Evolutionary conservation across 2,888 invertebrate genomes (phyloP).

Genomic region (Aleiodes leptofemur): DNA sequence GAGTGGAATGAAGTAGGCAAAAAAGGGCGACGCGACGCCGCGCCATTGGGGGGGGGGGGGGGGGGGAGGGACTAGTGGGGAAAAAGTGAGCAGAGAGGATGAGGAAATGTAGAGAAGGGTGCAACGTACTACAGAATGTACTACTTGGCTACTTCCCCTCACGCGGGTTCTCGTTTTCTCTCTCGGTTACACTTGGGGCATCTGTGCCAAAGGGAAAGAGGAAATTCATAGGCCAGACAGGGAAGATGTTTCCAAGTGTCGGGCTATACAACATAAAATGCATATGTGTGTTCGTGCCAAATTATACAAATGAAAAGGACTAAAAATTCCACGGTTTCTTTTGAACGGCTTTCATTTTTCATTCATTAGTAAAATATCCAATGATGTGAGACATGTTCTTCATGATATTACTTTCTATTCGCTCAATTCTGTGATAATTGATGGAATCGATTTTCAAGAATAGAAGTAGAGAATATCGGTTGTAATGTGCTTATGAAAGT

Average conservation of each 20-base stretch:
- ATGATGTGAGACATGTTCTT: no score
- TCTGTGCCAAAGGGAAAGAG: slow-evolving; percentile 27
- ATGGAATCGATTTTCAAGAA: no score
- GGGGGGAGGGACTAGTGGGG: slow-evolving; percentile 21
- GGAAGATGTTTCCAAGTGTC: slow-evolving; percentile 9
- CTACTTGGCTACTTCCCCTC: slow-evolving; percentile 36
- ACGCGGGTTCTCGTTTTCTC: background rate
- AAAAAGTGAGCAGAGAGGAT: background rate
- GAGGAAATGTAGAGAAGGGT: slow-evolving; percentile 69
- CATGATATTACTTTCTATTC: no score
- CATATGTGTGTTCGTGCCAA: no score
- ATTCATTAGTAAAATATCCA: no score
- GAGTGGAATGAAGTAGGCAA: slow-evolving; percentile 44
- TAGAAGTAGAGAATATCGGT: no score
- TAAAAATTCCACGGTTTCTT: no score
- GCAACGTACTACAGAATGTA: slow-evolving; percentile 72
- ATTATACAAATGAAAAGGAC: no score
- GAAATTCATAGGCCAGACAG: slow-evolving; percentile 33
- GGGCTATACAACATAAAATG: slow-evolving; percentile 6
- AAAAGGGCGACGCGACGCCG: slow-evolving; percentile 50
- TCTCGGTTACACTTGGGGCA: slow-evolving; percentile 6
- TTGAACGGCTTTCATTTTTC: no score
- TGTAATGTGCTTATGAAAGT: no score
- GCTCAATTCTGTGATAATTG: no score
- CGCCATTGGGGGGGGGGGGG: background rate